Conservation (phyloP, 2,888 invertebrate genomes). For the Drosophila limbata region DNA sequence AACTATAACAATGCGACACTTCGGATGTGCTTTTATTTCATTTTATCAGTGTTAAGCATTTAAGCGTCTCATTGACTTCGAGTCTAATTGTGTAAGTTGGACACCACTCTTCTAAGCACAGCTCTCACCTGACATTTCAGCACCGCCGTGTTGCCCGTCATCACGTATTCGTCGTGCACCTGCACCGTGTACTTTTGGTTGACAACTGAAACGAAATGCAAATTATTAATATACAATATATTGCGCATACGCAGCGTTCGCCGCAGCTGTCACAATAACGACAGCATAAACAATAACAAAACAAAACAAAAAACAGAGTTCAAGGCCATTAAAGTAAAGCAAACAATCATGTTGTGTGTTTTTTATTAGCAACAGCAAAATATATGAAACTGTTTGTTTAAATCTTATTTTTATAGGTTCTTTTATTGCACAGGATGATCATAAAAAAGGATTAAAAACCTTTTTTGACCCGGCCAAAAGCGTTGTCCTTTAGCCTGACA, state of each 20-base stretch:
- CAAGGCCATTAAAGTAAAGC: slow-evolving; percentile 23
- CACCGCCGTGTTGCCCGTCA: slow-evolving; percentile 95
- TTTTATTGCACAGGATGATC: slow-evolving; percentile 30
- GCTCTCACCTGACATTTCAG: slow-evolving; percentile 90
- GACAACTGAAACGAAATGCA: slow-evolving; percentile 88
- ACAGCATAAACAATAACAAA: neutral
- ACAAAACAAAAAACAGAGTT: slow-evolving; percentile 15
- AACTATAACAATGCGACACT: too few species aligned
- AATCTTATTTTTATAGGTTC: slow-evolving; percentile 32
- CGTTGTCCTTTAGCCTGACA: slow-evolving; percentile 43
- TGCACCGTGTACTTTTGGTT: slow-evolving; percentile 95
- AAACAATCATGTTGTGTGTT: slow-evolving; percentile 54
- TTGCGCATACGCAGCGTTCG: slow-evolving; percentile 45
- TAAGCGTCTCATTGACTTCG: too few species aligned
- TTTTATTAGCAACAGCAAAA: slow-evolving; percentile 55
- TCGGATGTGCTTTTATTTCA: too few species aligned
- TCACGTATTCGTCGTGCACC: slow-evolving; percentile 96
- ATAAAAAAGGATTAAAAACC: slow-evolving; percentile 50
- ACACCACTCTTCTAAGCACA: too few species aligned
- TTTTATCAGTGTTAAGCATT: too few species aligned
- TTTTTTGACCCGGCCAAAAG: slow-evolving; percentile 14
- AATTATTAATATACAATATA: slow-evolving; percentile 3
- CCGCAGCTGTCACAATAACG: slow-evolving; percentile 2
- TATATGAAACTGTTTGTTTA: slow-evolving; percentile 27
- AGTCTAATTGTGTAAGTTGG: too few species aligned